Percentiles rank a stretch among this genome's conserved stretches.
These are phyloP conservation scores for Episyrphus balteatus DNA, from an alignment of 1,140 invertebrate species.

Conservation along the genomic window DNA sequence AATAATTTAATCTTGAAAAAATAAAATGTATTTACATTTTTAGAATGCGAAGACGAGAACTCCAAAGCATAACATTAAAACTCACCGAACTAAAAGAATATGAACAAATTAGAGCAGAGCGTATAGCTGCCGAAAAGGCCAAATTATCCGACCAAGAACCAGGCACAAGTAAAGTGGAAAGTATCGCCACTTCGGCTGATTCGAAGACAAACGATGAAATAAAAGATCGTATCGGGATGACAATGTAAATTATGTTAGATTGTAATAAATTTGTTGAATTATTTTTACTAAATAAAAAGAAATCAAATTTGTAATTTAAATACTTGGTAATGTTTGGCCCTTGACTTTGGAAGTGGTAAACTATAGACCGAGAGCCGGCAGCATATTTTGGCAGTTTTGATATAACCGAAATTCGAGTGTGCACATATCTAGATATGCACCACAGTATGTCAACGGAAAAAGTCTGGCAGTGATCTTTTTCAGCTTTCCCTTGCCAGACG, in stretches of 20 bases:
- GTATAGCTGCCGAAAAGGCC: not conserved
- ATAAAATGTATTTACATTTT: not conserved
- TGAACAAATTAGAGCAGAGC: conserved; percentile 5
- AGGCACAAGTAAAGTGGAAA: not conserved
- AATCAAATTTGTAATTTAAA: too few species aligned
- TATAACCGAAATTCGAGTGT: too few species aligned
- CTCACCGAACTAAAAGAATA: conserved; percentile 15
- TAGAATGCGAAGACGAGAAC: conserved; percentile 11
- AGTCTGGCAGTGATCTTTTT: too few species aligned
- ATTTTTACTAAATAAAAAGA: not conserved
- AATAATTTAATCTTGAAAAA: not conserved
- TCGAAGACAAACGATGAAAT: conserved; percentile 13
- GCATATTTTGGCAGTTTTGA: too few species aligned
- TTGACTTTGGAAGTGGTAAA: too few species aligned
- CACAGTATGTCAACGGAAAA: too few species aligned
- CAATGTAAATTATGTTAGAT: not conserved
- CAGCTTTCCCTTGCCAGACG: too few species aligned
- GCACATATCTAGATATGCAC: too few species aligned
- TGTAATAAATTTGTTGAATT: not conserved
- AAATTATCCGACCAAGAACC: conserved; percentile 2
- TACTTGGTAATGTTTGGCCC: too few species aligned
- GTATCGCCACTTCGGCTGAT: not conserved
- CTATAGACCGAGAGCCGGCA: too few species aligned
- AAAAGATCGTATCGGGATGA: conserved; percentile 6
- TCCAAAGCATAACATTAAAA: conserved; percentile 14